Evolutionary conservation across 2,113 vertebrate genomes (phyloP), one percentile per base, ranked within the genome.

Genomic region (Corythoichthys intestinalis): DNA sequence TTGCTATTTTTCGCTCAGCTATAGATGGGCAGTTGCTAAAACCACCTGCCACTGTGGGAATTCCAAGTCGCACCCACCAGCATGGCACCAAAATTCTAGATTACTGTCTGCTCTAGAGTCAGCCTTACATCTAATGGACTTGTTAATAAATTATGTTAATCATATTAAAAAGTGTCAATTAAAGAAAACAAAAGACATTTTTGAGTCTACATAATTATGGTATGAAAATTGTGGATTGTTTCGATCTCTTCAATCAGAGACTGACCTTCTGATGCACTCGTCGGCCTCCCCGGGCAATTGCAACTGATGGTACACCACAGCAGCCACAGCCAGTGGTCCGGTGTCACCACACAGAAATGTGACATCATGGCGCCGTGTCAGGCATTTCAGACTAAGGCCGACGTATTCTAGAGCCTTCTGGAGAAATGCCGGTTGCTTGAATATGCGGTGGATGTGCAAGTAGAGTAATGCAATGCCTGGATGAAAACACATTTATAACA

Each of bases 331-430:
- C 74, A 97, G 88, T 0, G 96, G 95, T 2, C 97, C 97, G 0
- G 94, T 90, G 1, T 96, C 96, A 0, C 97, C 97, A 0, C 97
- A 99, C 17, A 98, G 88, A 85, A 99, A 99, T 38, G 96, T 99
- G 84, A 97, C 92, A 50, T 94, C 94, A 69, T 93, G 94, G 2
- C 92, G 88, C 13, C 86, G 92, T 15, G 92, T 95, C 88, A 97
- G 38, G 57, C 91, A 92, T 68, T 75, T 93, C 70, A 98, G 91
- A 71, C 94, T 94, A 78, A 83, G 94, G 86, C 87, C 92, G 20
- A 93, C 86, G 0, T 97, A 90, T 11, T 94, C 88, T 0, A 94
- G 91, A 1, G 97, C 95, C 78, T 76, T 92, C 69, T 95, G 93
- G 0, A 99, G 93, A 73, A 92, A 93, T 53, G 87, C 83, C 2